Conservation (phyloP, 2,888 invertebrate species). For the Cephus spinipes region DNA sequence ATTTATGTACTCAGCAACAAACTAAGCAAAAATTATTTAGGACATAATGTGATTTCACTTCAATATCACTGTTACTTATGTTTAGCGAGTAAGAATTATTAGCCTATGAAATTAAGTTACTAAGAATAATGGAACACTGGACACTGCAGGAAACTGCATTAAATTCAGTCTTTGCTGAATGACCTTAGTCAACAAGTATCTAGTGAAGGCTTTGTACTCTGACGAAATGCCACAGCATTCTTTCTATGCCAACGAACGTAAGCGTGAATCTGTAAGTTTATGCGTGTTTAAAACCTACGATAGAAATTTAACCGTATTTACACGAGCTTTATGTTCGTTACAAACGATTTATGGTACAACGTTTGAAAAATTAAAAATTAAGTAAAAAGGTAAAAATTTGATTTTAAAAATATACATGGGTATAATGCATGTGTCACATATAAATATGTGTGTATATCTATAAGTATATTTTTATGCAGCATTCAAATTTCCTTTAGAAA, state of each 20-base stretch:
- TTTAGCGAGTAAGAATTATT: not conserved
- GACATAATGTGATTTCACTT: not conserved
- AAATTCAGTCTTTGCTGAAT: not conserved
- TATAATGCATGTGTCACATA: not conserved
- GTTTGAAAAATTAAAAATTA: too few species aligned
- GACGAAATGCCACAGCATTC: not conserved
- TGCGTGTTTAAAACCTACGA: not conserved
- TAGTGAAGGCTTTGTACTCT: not conserved
- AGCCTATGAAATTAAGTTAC: not conserved
- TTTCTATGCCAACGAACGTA: not conserved
- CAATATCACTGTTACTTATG: not conserved
- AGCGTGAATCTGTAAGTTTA: not conserved
- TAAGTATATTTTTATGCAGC: too few species aligned
- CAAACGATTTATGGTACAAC: not conserved
- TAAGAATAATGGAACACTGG: not conserved
- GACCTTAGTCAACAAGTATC: not conserved
- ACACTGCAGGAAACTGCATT: not conserved
- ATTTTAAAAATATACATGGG: not conserved
- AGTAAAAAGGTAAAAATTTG: too few species aligned
- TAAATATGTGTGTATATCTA: too few species aligned
- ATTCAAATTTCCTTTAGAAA: too few species aligned
- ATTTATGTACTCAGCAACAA: not conserved
- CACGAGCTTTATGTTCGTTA: not conserved
- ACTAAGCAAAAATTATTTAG: not conserved
- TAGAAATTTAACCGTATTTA: not conserved